Base-by-base conservation (phyloP, 2,797 vertebrate genomes). In the Phoebastria nigripes region DNA sequence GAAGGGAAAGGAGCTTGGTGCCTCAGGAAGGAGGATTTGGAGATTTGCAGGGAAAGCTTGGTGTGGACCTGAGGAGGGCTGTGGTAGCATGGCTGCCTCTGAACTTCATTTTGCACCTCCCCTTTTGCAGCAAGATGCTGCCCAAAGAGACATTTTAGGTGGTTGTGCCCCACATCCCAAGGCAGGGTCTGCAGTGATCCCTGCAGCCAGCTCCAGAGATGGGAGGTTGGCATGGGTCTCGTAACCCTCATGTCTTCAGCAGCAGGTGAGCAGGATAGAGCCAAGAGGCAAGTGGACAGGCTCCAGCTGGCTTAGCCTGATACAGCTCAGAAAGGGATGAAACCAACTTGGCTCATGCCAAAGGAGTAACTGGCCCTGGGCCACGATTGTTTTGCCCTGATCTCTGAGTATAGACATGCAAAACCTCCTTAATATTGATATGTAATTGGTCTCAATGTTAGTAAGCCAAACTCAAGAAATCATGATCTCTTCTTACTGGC, bases 221-320 rank as follows among this genome's bases (percentile, higher is more conserved):
- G 37, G 26, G 25, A 76, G 31, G 2, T 17, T 79, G 55, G 8
- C 1, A 0, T 14, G 44, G 11, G 16, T 83, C 71, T 88, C 1
- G 0, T n/a, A 9, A 33, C 42, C 59, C 49, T 44, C 2, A 0
- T 12, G 20, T 41, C 62, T 52, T 52, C 37, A 58, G 6, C 18
- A 72, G 78, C 35, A 77, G 22, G 37, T 47, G 55, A 61, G 44
- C 31, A 54, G 35, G 72, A 41, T 42, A 56, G 58, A 70, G 42
- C 31, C 67, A 70, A 66, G 37, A 58, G 67, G 26, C 26, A 35
- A 65, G 35, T 0, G 8, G 28, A 39, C 28, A 47, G 63, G n/a
- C 33, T 59, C 12, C 46, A 73, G 41, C 47, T 65, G 67, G 26
- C 37, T 77, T 65, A 59, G 24, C 35, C 22, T 52, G 71, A 22